phyloP scores from a whole-genome alignment of 1,140 invertebrate genomes.

The Drosophila parvula region DNA sequence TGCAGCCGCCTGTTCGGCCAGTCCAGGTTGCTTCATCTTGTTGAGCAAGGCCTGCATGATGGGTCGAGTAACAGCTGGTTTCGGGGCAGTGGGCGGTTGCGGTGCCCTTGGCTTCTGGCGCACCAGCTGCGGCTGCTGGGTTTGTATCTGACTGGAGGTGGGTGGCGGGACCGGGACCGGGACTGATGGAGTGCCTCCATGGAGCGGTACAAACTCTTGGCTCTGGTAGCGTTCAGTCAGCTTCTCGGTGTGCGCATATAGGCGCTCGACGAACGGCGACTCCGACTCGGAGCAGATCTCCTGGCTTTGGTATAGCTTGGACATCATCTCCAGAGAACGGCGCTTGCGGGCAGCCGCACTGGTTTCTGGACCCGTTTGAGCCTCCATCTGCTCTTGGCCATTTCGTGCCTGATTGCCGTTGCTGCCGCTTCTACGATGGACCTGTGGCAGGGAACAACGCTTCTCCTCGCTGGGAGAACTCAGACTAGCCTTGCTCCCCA shows the following conservation, averaged over 20 bases:
- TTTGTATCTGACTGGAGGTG: conserved; percentile 64
- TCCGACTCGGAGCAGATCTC: conserved; percentile 84
- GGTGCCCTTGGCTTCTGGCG: conserved; percentile 69
- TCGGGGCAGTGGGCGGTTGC: conserved; percentile 74
- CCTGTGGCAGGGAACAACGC: conserved; percentile 66
- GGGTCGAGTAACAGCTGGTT: conserved; percentile 75
- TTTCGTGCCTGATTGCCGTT: conserved; percentile 70
- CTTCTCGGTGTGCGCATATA: conserved; percentile 87
- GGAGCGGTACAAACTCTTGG: conserved; percentile 85
- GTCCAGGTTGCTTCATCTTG: conserved; percentile 76
- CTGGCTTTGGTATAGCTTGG: conserved; percentile 86
- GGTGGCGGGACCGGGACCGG: conserved; percentile 6
- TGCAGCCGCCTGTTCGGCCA: conserved; percentile 72
- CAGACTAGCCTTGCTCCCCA: conserved; percentile 51
- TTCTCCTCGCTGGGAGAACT: conserved; percentile 79
- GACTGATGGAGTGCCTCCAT: conserved; percentile 20
- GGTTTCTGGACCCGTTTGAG: conserved; percentile 50
- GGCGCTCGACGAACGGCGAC: conserved; percentile 80
- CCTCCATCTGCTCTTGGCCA: conserved; percentile 42
- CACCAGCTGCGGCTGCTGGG: conserved; percentile 61
- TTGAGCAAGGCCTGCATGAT: conserved; percentile 79
- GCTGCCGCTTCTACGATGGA: conserved; percentile 73
- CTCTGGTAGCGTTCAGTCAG: conserved; percentile 87
- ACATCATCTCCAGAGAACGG: conserved; percentile 82
- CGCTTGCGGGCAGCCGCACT: conserved; percentile 76